Conservation (phyloP, 1,140 invertebrate species). For the Drosophila albomicans region DNA sequence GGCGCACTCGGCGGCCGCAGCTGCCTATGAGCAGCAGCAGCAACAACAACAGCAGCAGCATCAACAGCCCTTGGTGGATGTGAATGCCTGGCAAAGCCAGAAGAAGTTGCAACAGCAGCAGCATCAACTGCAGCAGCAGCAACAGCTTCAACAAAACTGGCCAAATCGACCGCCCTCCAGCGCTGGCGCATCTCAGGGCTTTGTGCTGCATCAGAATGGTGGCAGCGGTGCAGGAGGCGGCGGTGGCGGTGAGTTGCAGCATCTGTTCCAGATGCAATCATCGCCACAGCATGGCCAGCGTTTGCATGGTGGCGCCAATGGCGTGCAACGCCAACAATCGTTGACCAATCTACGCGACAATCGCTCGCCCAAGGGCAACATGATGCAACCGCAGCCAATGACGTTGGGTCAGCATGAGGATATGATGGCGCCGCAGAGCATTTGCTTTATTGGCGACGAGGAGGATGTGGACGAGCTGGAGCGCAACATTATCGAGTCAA, state of each 20-base stretch:
- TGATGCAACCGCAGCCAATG: constrained; percentile 87
- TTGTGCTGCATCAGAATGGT: constrained; percentile 82
- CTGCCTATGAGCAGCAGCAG: constrained; percentile 76
- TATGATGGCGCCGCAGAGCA: constrained; percentile 92
- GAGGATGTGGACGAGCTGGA: constrained; percentile 84
- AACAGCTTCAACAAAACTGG: constrained; percentile 70
- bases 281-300: constrained; percentile 74
- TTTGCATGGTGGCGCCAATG: constrained; percentile 47
- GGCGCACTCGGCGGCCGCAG: constrained; percentile 88
- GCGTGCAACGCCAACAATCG: constrained; percentile 82
- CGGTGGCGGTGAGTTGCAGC: constrained; percentile 78
- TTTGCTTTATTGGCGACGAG: constrained; percentile 93
- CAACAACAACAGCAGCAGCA: constrained; percentile 60
- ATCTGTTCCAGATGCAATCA: constrained; percentile 83
- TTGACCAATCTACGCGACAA: constrained; percentile 78
- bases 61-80: constrained; percentile 73
- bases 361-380: constrained; percentile 71
- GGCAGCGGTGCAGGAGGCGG: constrained; percentile 63
- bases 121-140: constrained; percentile 36
- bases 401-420: constrained; percentile 69
- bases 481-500: constrained; percentile 81
- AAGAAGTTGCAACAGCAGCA: constrained; percentile 57
- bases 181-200: constrained; percentile 66
- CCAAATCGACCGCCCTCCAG: constrained; percentile 65
- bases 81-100: constrained; percentile 80